These are phyloP conservation scores for Nesometra sesokonis DNA, from an alignment of 35 echinoderm and acorn worm genomes.

Conservation along the genomic window DNA sequence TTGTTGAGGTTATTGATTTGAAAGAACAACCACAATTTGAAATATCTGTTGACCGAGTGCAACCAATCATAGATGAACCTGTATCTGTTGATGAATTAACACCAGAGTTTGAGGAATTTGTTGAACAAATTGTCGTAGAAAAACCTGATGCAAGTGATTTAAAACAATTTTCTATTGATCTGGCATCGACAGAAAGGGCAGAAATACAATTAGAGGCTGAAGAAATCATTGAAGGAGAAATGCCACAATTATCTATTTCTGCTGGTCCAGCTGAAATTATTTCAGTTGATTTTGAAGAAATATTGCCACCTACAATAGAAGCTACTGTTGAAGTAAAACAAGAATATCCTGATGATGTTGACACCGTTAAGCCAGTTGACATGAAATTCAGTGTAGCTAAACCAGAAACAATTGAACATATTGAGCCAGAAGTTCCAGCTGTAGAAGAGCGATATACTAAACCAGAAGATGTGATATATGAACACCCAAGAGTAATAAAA, in stretches of 20 bases:
- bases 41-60: no score
- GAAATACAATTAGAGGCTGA: conserved; percentile 21
- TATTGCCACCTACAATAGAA: conserved; percentile 12
- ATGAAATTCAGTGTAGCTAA: background rate
- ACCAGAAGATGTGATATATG: background rate
- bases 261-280: background rate
- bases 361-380: background rate
- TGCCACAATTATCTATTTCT: background rate
- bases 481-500: conserved; percentile 11
- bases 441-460: background rate
- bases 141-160: background rate
- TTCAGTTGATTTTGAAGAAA: background rate
- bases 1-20: no score
- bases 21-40: no score
- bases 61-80: no score
- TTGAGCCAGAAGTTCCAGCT: background rate
- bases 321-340: background rate
- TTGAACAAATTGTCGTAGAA: no score
- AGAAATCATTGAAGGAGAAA: background rate
- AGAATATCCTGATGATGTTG: background rate
- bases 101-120: no score
- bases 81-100: no score
- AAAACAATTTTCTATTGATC: background rate
- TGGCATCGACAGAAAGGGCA: background rate
- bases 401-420: background rate